A percentile compares a stretch with the other conserved stretches of the same genome.
Evolutionary conservation across 1,140 invertebrate genomes (phyloP).

Genomic region (Lerema accius): DNA sequence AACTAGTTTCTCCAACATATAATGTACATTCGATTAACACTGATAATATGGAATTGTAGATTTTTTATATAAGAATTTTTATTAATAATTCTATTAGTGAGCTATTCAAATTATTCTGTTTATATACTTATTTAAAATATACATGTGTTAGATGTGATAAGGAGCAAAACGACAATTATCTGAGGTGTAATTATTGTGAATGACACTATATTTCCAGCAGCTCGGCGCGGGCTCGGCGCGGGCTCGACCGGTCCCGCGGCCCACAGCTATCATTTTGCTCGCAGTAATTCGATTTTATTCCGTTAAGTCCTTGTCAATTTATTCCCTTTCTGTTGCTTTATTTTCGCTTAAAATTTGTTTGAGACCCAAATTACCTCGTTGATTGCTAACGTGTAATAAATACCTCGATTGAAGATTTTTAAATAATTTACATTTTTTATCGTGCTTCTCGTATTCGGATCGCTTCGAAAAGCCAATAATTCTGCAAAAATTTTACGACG

Average conservation of each 20-base stretch:
- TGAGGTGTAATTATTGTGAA: slow-evolving; percentile 23
- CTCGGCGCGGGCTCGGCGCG: neutral
- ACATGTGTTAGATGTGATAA: neutral
- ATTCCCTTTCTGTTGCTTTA: neutral
- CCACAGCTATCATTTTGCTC: neutral
- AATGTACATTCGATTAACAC: neutral
- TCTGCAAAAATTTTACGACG: slow-evolving; percentile 16
- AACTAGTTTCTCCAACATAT: no score
- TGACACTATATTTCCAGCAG: slow-evolving; percentile 15
- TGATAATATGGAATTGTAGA: neutral
- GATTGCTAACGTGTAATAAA: neutral
- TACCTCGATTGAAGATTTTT: neutral
- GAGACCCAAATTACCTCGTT: neutral
- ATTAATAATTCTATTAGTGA: no score
- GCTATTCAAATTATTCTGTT: no score
- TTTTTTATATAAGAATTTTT: no score
- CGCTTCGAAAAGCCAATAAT: slow-evolving; percentile 4
- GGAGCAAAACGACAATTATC: slow-evolving; percentile 21
- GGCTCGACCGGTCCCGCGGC: neutral
- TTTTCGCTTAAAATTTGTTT: neutral
- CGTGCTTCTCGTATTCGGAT: neutral
- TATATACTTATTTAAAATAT: no score
- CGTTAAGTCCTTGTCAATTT: neutral
- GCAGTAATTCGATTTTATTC: slow-evolving; percentile 6
- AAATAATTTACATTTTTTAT: neutral